These are phyloP conservation scores for Datnioides undecimradiatus DNA, from an alignment of 2,113 vertebrate species.

Conservation along the genomic window DNA sequence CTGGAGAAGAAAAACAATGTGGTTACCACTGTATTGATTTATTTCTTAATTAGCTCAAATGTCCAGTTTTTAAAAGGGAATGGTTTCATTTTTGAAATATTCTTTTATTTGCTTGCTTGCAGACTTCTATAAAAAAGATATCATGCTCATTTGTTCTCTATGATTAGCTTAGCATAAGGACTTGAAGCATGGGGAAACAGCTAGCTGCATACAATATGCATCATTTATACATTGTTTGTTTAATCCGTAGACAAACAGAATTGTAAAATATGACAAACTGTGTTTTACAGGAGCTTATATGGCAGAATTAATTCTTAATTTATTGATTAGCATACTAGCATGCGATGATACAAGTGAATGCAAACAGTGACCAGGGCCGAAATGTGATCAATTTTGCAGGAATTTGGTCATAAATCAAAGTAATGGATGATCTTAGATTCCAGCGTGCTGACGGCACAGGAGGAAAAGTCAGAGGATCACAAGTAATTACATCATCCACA, in stretches of 20 bases:
- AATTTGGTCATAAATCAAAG: not conserved
- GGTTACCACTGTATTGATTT: not conserved
- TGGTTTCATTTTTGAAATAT: too few species aligned
- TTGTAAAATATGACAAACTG: not conserved
- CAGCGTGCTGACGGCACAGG: too few species aligned
- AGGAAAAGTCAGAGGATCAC: too few species aligned
- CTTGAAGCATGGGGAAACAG: not conserved
- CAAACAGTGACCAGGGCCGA: too few species aligned
- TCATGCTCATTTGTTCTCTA: not conserved
- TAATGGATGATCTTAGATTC: too few species aligned
- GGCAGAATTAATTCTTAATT: not conserved
- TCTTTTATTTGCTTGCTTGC: not conserved
- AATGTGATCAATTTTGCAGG: not conserved
- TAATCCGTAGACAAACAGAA: not conserved
- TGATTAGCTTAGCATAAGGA: not conserved
- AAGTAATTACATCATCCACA: too few species aligned
- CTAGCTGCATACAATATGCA: too few species aligned
- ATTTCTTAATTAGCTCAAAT: not conserved
- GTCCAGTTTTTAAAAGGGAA: not conserved
- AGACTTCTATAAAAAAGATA: not conserved
- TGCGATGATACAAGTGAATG: too few species aligned
- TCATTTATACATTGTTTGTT: too few species aligned
- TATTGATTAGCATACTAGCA: too few species aligned
- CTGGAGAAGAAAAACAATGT: conserved; percentile 70
- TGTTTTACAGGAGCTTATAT: not conserved